Base-by-base conservation (phyloP, 2,888 invertebrate genomes). In the Rhamnusium bicolor region DNA sequence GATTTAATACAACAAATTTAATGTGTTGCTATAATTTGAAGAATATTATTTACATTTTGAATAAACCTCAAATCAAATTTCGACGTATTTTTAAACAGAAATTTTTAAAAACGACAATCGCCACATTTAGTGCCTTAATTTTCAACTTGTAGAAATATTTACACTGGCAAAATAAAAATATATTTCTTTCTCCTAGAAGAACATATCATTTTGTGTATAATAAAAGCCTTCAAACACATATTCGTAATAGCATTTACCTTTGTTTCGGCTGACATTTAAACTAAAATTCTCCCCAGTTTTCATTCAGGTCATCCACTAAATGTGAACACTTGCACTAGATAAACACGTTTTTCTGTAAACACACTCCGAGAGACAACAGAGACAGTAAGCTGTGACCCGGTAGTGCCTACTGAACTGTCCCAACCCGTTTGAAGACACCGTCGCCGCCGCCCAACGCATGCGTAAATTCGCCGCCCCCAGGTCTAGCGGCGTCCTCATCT, bases 281-380 rank as follows among this genome's bases (percentile, higher is more conserved):
- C 54, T 18, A 69, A 71, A 68, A 74, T 68, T 63, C 67, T 65
- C 49, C 69, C 70, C 68, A 66, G 72, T 69, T 74, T 71, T 69
- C 76, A 76, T 76, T 71, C 73, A 76, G 74, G 76, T 74, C 76
- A 76, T 74, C 72, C 73, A 76, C 72, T 72, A 46, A 24, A 49
- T 40, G 56, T 18, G 67, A 56, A 46, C 67, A 67, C 67, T 67
- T 56, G 67, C 67, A 67, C 67, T 56, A 67, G 67, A 56, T 54
- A 40, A 67, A 67, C 67, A 67, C 67, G 67, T 67, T 67, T 67
- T 67, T 24, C 56, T 40, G 46, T 56, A 47, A 56, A 32, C 21
- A 21, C 54, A 67, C 67, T 46, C 21, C n/a, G 29, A 67, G 16
- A 54, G 54, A 19, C 24, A 24, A 27, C 67, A 32, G 67, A 24